phyloP scores from a whole-genome alignment of 92 coral and sea anemone genomes.

The Desmophyllum pertusum region DNA sequence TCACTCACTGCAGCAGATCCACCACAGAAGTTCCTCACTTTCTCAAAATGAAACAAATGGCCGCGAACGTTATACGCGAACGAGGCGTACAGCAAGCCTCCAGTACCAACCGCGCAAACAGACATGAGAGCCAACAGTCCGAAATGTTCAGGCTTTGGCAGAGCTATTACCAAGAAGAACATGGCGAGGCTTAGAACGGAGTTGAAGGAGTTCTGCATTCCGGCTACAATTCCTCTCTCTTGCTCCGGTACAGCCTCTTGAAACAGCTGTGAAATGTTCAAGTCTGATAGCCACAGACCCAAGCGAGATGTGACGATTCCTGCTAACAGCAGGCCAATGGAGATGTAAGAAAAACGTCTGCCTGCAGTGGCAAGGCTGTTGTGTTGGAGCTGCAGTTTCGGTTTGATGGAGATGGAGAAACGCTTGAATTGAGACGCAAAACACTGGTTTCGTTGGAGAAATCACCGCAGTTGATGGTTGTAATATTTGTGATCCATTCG shows the following conservation, averaged over 20 bases:
- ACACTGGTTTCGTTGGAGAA: constrained; percentile 11
- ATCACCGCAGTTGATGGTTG: not conserved
- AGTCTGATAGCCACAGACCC: constrained; percentile 94
- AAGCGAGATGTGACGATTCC: constrained; percentile 88
- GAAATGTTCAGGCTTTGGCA: constrained; percentile 86
- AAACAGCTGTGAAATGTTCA: constrained; percentile 82
- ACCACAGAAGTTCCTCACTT: constrained; percentile 50
- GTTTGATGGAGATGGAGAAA: not conserved
- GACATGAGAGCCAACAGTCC: constrained; percentile 84
- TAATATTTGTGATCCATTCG: not conserved
- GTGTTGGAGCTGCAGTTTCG: constrained; percentile 26
- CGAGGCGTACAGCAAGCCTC: constrained; percentile 77
- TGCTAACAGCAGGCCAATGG: constrained; percentile 80
- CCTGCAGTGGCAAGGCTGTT: constrained; percentile 9
- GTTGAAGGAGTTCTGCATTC: constrained; percentile 88
- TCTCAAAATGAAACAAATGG: constrained; percentile 88
- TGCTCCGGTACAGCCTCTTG: constrained; percentile 87
- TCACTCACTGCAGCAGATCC: constrained; percentile 1
- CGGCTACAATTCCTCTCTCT: constrained; percentile 96
- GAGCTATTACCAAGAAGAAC: constrained; percentile 71
- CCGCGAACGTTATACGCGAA: constrained; percentile 88
- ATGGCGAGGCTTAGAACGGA: constrained; percentile 72
- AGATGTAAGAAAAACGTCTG: constrained; percentile 66
- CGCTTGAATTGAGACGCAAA: not conserved
- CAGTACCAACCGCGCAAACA: constrained; percentile 80